Evolutionary conservation across 2,797 vertebrate species (phyloP), one percentile per base, ranked within the genome.

Genomic region (Cottoperca gobio): DNA sequence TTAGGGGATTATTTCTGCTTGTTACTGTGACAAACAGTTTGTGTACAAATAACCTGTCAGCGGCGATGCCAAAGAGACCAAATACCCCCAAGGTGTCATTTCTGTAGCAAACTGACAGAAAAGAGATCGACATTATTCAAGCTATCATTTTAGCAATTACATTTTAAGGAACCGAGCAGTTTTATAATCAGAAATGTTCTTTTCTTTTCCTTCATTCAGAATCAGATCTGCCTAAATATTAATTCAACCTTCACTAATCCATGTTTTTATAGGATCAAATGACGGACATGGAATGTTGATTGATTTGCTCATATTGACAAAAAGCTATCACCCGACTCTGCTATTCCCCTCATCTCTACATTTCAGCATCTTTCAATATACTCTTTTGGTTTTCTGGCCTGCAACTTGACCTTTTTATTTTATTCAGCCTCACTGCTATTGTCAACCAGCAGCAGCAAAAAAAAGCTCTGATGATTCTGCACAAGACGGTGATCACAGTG

Each of bases 11-110:
- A 70, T 84, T 85, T 90, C 54, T 68, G 69, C 70, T 81, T 60
- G 76, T 88, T 86, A 79, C 58, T 43, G 64, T 69, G 69, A 67
- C 76, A 85, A 84, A 73, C 48, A 61, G 52, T 81, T 69, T 71
- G 75, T 60, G 76, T 84, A 85, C 88, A 87, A 87, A 90, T 81
- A 91, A 83, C 28, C 63, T 73, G 69, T 70, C 63, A 81, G 67
- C 42, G 53, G 66, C 65, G 72, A 76, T 39, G 70, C 50, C n/a
- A 52, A 3, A 79, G 75, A 81, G 53, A 55, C 8, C 60, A 39
- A 70, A 57, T 69, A 81, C 61, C 70, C 78, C 60, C 42, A 64
- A 78, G 70, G 76, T 86, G 73, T 76, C 65, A 80, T 62, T 60
- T 83, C 61, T 82, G 64, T 55, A 78, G 49, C 4, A 63, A n/a